A percentile compares a stretch with the other conserved stretches of the same genome.
phyloP scores from a whole-genome alignment of 2,797 vertebrate genomes.

The Typhlichthys subterraneus region DNA sequence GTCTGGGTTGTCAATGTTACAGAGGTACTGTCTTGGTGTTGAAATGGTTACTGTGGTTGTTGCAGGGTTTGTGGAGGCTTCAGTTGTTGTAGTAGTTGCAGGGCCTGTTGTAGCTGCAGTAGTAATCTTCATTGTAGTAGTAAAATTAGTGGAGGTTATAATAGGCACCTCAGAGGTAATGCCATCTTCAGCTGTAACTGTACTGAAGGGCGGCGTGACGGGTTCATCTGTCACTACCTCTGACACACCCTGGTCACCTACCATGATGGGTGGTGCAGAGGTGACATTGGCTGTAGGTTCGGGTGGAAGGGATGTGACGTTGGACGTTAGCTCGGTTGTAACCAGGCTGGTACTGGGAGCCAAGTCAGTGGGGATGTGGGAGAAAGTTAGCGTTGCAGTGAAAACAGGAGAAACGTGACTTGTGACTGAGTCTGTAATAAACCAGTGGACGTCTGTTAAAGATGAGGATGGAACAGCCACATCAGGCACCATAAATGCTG shows the following conservation, averaged over 20 bases:
- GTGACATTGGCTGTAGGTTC: constrained; percentile 27
- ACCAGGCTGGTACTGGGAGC: constrained; percentile 23
- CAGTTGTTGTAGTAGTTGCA: constrained; percentile 27
- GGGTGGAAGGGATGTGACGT: constrained; percentile 31
- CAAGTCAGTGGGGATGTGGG: constrained; percentile 39
- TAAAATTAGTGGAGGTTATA: constrained; percentile 47
- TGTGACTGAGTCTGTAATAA: constrained; percentile 63
- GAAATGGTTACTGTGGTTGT: constrained; percentile 53
- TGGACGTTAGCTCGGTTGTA: constrained; percentile 18
- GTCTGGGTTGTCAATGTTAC: constrained; percentile 78
- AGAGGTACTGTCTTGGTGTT: constrained; percentile 82
- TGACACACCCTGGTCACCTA: constrained; percentile 69
- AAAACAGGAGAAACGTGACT: constrained; percentile 43
- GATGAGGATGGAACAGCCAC: constrained; percentile 42
- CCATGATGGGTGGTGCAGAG: constrained; percentile 39
- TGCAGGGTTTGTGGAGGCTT: constrained; percentile 37
- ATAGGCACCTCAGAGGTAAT: constrained; percentile 39
- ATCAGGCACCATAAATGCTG: constrained; percentile 46
- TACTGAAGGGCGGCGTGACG: constrained; percentile 61
- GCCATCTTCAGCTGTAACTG: constrained; percentile 50
- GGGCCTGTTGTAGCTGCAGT: constrained; percentile 23
- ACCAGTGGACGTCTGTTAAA: constrained; percentile 70
- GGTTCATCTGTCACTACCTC: constrained; percentile 50
- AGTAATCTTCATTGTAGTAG: constrained; percentile 46
- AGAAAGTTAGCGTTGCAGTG: constrained; percentile 42